phyloP scores from a whole-genome alignment of 2,888 invertebrate species.

The Agrenia bidenticulata region DNA sequence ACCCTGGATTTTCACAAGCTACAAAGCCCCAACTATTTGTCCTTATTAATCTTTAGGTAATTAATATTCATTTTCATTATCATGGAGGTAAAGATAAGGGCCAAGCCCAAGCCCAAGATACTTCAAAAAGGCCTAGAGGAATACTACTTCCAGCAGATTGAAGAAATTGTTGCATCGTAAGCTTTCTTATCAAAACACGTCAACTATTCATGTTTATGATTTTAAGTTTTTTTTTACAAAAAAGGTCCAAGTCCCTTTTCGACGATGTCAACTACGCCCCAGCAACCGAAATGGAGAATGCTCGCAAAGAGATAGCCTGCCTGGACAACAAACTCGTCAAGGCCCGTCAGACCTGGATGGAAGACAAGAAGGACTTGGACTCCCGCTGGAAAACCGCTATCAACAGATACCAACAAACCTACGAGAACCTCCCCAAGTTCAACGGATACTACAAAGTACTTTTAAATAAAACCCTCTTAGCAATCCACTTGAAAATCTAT shows the following conservation, averaged over 20 bases:
- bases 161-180: constrained; percentile 18
- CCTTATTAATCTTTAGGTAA: too few species aligned
- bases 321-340: constrained; percentile 44
- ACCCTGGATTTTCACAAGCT: too few species aligned
- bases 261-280: constrained; percentile 32
- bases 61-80: too few species aligned
- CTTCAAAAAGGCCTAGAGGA: constrained; percentile 37
- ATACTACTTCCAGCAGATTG: constrained; percentile 44
- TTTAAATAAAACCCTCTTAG: neutral
- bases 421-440: constrained; percentile 39
- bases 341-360: constrained; percentile 35
- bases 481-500: neutral
- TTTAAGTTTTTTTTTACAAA: constrained; percentile 7
- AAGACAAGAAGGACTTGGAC: constrained; percentile 30
- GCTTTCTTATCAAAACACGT: too few species aligned
- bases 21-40: too few species aligned
- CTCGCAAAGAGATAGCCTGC: constrained; percentile 42
- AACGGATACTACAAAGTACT: constrained; percentile 41
- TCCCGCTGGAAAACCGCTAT: constrained; percentile 42
- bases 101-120: constrained; percentile 24
- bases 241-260: constrained; percentile 17
- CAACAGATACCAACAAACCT: constrained; percentile 22
- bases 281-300: constrained; percentile 39
- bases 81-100: neutral
- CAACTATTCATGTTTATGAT: constrained; percentile 4